Percentiles rank a stretch among this genome's conserved stretches.
These are phyloP conservation scores for Copidosoma aretas DNA, from an alignment of 2,888 invertebrate genomes.

Conservation along the genomic window DNA sequence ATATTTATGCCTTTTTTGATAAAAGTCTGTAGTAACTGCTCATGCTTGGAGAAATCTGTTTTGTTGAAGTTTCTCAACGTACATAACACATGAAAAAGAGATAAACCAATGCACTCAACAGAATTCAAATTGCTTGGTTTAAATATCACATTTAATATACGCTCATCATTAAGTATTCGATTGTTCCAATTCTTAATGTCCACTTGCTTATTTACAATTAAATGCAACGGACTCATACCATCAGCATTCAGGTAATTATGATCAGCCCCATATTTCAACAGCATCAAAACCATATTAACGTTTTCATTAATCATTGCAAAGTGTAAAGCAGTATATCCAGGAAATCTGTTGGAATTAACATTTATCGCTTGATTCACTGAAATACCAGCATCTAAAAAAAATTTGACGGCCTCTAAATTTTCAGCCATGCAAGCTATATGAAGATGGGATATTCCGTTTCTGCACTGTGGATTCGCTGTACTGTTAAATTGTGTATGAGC, in stretches of 20 bases:
- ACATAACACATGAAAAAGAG: conserved; percentile 1
- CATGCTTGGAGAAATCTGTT: too few relatives aligned
- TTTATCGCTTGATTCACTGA: conserved; percentile 3
- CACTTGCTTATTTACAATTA: conserved; percentile 2
- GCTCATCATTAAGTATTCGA: not conserved
- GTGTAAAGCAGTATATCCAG: conserved; percentile 20
- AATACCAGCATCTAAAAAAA: not conserved
- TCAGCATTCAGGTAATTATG: not conserved
- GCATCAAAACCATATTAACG: not conserved
- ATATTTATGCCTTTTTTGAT: not conserved
- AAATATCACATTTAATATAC: not conserved
- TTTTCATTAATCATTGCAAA: conserved; percentile 8
- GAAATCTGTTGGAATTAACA: not conserved
- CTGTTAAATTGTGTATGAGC: not conserved
- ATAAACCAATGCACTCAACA: not conserved
- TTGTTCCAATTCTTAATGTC: not conserved
- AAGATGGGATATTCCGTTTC: conserved; percentile 17
- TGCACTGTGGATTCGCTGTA: conserved; percentile 1
- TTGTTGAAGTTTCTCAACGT: not conserved
- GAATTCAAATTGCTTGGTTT: not conserved
- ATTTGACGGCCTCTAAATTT: not conserved
- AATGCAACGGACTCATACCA: conserved; percentile 9
- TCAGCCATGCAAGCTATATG: conserved; percentile 18
- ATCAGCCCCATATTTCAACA: not conserved
- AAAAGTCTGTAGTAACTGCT: not conserved